Conservation (phyloP, 2,797 vertebrate species). For the Carcharodon carcharias region DNA sequence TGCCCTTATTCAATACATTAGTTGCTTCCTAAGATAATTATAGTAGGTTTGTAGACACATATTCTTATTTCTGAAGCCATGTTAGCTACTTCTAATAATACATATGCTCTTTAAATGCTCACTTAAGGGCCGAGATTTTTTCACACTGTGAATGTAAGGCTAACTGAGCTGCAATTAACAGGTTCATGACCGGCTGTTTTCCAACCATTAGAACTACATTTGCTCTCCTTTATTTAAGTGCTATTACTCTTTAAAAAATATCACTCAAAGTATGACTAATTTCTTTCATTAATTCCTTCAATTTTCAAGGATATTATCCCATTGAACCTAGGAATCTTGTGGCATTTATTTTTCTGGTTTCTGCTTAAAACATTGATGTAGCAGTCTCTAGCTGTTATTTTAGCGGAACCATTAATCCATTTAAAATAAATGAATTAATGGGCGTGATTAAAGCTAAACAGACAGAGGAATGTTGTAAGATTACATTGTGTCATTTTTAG, state of each 20-base stretch:
- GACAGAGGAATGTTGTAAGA: neutral
- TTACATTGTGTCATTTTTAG: neutral
- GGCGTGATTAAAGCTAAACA: neutral
- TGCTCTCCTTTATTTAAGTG: neutral
- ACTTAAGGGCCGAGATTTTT: neutral
- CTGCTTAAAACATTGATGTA: neutral
- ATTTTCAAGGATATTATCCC: neutral
- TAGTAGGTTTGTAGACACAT: neutral
- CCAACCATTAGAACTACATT: neutral
- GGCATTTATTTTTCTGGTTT: neutral
- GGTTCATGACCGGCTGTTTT: neutral
- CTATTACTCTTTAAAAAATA: neutral
- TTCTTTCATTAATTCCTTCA: neutral
- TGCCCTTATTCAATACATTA: neutral
- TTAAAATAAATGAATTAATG: neutral
- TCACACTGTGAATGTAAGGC: neutral
- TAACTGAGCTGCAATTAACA: too few species aligned
- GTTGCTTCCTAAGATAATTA: neutral
- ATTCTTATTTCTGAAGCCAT: neutral
- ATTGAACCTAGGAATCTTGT: neutral
- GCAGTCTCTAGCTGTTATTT: neutral
- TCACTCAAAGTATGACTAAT: neutral
- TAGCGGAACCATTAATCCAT: neutral
- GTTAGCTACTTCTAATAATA: neutral
- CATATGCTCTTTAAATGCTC: neutral